Conservation (phyloP, 2,888 invertebrate genomes). For the Hofmannophila pseudospretella region DNA sequence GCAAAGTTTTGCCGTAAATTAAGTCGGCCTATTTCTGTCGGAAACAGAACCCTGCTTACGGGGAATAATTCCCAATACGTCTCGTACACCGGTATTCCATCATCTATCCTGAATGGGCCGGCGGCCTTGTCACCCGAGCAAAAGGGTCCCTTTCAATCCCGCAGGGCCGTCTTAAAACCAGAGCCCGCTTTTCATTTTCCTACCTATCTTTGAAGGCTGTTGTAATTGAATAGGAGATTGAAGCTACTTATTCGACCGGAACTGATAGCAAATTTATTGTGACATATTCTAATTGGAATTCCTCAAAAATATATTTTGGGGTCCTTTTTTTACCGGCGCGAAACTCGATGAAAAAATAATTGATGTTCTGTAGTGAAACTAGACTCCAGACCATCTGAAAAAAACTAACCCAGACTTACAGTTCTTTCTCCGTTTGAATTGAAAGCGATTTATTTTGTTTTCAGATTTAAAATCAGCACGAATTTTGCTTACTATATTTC, state of each 20-base stretch:
- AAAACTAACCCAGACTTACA: too few relatives aligned
- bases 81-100: constrained; percentile 59
- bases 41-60: constrained; percentile 35
- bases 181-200: constrained; percentile 57
- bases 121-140: constrained; percentile 45
- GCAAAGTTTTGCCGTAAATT: constrained; percentile 16
- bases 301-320: too few relatives aligned
- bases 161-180: constrained; percentile 53
- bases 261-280: constrained; percentile 53
- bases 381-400: too few relatives aligned
- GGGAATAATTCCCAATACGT: constrained; percentile 50
- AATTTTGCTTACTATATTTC: too few relatives aligned
- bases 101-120: constrained; percentile 52
- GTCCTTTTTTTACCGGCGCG: too few relatives aligned
- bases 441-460: too few relatives aligned
- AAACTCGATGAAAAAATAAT: too few relatives aligned
- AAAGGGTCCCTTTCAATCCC: constrained; percentile 52
- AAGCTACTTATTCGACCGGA: constrained; percentile 55
- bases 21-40: constrained; percentile 44
- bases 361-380: too few relatives aligned
- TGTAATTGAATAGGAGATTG: constrained; percentile 68
- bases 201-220: constrained; percentile 51
- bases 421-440: too few relatives aligned
- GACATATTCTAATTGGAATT: constrained; percentile 29
- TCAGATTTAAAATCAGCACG: too few relatives aligned